These are phyloP conservation scores for Nerophis lumbriciformis DNA, from an alignment of 2,113 vertebrate species.

Conservation along the genomic window DNA sequence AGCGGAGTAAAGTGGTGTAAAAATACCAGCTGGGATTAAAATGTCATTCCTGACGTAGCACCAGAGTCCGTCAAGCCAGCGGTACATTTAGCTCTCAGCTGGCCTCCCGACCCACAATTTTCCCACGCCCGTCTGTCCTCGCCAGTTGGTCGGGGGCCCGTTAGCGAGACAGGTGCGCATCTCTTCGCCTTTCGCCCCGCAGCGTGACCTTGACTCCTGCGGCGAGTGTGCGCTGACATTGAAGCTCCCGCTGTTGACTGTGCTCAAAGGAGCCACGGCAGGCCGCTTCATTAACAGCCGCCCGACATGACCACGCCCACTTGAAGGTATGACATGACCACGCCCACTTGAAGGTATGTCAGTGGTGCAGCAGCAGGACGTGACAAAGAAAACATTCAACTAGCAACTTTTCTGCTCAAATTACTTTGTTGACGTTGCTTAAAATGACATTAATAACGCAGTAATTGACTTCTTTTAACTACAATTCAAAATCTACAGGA, in stretches of 20 bases:
- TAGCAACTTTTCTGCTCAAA: too few relatives aligned
- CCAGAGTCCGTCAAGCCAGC: constrained; percentile 7
- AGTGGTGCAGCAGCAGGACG: too few relatives aligned
- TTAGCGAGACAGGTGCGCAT: constrained; percentile 52
- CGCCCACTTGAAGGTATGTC: too few relatives aligned
- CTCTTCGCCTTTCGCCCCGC: constrained; percentile 29
- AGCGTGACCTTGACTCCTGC: constrained; percentile 47
- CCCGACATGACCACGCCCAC: too few relatives aligned
- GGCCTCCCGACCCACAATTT: constrained; percentile 41
- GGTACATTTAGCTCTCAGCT: constrained; percentile 56
- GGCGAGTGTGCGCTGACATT: constrained; percentile 6
- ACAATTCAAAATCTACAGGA: too few relatives aligned
- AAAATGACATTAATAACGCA: not conserved
- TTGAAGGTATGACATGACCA: too few relatives aligned
- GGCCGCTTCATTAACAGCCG: too few relatives aligned
- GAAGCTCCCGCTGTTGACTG: constrained; percentile 10
- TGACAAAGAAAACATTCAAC: too few relatives aligned
- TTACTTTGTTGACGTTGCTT: not conserved
- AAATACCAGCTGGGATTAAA: not conserved
- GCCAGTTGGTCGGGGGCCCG: constrained; percentile 45
- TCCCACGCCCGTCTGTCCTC: constrained; percentile 59
- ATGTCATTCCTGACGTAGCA: not conserved
- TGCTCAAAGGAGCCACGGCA: not conserved
- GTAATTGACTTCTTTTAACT: too few relatives aligned
- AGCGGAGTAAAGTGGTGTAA: not conserved